These are phyloP conservation scores for Cryptotermes secundus DNA, from an alignment of 1,140 invertebrate species.

Conservation along the genomic window DNA sequence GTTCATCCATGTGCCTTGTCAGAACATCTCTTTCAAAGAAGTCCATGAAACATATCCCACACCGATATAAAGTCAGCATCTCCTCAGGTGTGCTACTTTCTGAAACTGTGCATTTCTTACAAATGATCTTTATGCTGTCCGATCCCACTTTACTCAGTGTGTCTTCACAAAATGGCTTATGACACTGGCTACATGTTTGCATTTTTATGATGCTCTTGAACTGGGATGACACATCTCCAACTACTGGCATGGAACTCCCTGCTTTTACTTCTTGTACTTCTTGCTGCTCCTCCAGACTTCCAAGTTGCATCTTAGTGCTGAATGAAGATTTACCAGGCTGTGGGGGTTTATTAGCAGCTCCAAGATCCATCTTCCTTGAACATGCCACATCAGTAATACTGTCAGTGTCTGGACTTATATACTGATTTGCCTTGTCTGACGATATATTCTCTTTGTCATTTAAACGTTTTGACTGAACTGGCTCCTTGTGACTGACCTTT, in stretches of 20 bases:
- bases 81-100: background rate
- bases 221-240: too few species aligned
- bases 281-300: too few species aligned
- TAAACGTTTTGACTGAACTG: background rate
- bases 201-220: too few species aligned
- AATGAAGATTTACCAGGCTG: too few species aligned
- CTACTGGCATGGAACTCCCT: background rate
- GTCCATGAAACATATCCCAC: background rate
- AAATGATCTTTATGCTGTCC: background rate
- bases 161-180: background rate
- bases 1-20: background rate
- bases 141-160: background rate
- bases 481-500: background rate
- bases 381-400: background rate
- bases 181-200: background rate
- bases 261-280: background rate
- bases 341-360: too few species aligned
- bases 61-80: background rate
- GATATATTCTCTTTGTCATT: too few species aligned
- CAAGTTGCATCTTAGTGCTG: background rate
- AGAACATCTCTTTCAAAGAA: background rate
- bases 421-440: background rate
- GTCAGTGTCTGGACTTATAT: background rate
- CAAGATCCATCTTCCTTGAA: too few species aligned
- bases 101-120: background rate